A percentile compares a stretch with the other conserved stretches of the same genome.
Evolutionary conservation across 2,797 vertebrate species (phyloP).

Genomic region (Melanotaenia trifasciata): DNA sequence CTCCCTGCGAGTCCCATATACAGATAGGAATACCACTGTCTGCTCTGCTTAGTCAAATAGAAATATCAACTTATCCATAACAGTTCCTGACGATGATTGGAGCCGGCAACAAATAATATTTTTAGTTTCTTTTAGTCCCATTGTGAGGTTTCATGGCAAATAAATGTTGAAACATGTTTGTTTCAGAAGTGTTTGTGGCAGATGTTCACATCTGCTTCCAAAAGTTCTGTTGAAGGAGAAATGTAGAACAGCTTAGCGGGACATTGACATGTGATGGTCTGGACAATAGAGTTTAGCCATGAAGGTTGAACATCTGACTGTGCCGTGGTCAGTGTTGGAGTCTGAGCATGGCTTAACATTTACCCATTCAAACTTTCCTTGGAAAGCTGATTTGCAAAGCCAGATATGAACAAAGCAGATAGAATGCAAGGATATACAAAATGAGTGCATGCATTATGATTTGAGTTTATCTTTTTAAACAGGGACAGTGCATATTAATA

Average conservation of each 20-base stretch:
- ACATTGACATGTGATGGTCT: slow-evolving; percentile 12
- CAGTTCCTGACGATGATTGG: slow-evolving; percentile 27
- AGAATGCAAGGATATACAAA: not conserved
- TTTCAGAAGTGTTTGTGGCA: slow-evolving; percentile 43
- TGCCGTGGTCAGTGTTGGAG: slow-evolving; percentile 37
- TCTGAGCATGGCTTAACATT: not conserved
- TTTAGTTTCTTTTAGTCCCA: slow-evolving; percentile 43
- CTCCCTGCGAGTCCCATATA: slow-evolving; percentile 70
- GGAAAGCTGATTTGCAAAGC: not conserved
- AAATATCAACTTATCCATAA: slow-evolving; percentile 44
- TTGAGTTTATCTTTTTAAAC: too few relatives aligned
- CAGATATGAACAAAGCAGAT: not conserved
- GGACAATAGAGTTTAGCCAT: slow-evolving; percentile 6
- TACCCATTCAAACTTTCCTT: not conserved
- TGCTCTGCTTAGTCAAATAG: slow-evolving; percentile 62
- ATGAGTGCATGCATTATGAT: not conserved
- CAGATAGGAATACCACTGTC: slow-evolving; percentile 70
- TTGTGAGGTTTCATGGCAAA: slow-evolving; percentile 67
- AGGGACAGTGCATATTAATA: too few relatives aligned
- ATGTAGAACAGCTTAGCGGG: slow-evolving; percentile 20
- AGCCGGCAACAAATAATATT: slow-evolving; percentile 28
- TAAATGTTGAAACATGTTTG: slow-evolving; percentile 53
- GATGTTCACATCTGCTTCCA: slow-evolving; percentile 39
- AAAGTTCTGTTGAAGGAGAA: slow-evolving; percentile 45
- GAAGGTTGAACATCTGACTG: slow-evolving; percentile 34